These are phyloP conservation scores for Drosophila macrospina DNA, from an alignment of 2,888 invertebrate species.

Conservation along the genomic window DNA sequence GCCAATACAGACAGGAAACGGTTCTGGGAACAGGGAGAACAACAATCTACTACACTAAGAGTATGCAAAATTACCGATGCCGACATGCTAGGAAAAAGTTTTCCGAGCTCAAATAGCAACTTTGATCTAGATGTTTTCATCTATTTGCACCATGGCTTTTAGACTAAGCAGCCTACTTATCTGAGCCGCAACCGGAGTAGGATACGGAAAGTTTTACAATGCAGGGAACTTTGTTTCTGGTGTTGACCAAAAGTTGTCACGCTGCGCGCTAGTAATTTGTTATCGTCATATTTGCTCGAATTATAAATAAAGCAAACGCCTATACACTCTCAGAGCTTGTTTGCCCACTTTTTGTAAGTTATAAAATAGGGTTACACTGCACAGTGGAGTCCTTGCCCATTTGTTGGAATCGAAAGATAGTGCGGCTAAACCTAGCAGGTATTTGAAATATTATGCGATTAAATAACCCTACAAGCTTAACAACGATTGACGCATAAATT, in stretches of 20 bases:
- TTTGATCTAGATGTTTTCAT: constrained; percentile 58
- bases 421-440: too few species aligned
- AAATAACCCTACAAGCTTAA: too few species aligned
- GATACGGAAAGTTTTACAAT: constrained; percentile 57
- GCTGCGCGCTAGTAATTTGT: constrained; percentile 44
- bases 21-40: background rate
- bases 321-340: constrained; percentile 10
- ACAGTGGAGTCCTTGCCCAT: too few species aligned
- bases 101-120: constrained; percentile 40
- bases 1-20: constrained; percentile 20
- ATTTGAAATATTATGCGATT: too few species aligned
- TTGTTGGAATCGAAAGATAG: too few species aligned
- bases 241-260: constrained; percentile 64
- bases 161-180: constrained; percentile 45
- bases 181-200: constrained; percentile 34
- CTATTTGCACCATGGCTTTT: constrained; percentile 31
- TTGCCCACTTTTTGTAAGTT: background rate
- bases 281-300: constrained; percentile 44
- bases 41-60: constrained; percentile 28
- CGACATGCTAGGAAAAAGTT: constrained; percentile 41
- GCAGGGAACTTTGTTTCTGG: constrained; percentile 42
- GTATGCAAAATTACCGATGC: constrained; percentile 19
- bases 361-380: constrained; percentile 1
- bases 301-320: constrained; percentile 35
- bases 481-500: too few species aligned